These are phyloP conservation scores for Synanthedon vespiformis DNA, from an alignment of 2,888 invertebrate species.

Conservation along the genomic window DNA sequence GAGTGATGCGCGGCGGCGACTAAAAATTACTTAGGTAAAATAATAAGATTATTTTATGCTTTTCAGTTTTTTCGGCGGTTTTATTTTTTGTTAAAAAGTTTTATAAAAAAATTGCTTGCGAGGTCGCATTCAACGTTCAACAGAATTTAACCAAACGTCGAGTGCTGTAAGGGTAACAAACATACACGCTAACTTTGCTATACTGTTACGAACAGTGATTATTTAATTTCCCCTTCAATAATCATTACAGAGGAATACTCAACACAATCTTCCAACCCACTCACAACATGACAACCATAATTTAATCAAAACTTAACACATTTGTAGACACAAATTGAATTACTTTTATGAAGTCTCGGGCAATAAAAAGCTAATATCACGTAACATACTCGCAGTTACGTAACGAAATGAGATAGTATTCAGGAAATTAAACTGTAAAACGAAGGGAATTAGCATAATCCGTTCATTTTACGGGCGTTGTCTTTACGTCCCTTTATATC, in stretches of 20 bases:
- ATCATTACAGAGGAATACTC: background rate
- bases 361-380: constrained; percentile 43
- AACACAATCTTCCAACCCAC: background rate
- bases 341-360: constrained; percentile 26
- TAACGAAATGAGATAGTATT: constrained; percentile 41
- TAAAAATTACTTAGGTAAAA: no score
- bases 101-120: no score
- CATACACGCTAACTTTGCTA: no score
- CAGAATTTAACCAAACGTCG: no score
- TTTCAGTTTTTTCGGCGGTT: no score
- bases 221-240: background rate
- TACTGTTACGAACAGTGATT: no score
- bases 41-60: no score
- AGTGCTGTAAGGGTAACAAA: no score
- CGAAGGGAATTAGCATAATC: constrained; percentile 37
- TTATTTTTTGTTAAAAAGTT: no score
- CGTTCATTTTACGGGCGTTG: background rate
- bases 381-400: constrained; percentile 24
- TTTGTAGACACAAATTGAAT: constrained; percentile 31
- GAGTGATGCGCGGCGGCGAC: no score
- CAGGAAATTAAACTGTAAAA: constrained; percentile 67
- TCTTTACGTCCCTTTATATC: no score
- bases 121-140: no score
- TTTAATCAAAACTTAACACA: constrained; percentile 40
- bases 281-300: constrained; percentile 11